A percentile compares a stretch with the other conserved stretches of the same genome.
Conservation (phyloP, 35 echinoderm and acorn worm genomes). For the Eucidaris tribuloides region DNA sequence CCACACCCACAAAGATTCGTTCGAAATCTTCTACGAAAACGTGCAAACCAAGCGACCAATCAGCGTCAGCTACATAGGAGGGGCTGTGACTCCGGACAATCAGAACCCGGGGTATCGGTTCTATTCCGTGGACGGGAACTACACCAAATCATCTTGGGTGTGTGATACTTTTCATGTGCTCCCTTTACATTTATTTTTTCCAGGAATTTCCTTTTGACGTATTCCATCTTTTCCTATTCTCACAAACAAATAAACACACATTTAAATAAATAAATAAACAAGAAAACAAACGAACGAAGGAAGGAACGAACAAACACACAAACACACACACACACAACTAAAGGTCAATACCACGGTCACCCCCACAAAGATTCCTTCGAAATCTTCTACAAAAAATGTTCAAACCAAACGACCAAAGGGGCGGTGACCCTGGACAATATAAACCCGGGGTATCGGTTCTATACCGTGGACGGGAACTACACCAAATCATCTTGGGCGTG, state of each 20-base stretch:
- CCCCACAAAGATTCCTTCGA: constrained; percentile 61
- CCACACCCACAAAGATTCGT: constrained; percentile 63
- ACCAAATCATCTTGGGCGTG: constrained; percentile 47
- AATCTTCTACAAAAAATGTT: constrained; percentile 49
- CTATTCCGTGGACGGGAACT: constrained; percentile 61
- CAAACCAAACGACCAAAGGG: constrained; percentile 47
- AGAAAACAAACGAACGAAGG: too few relatives aligned
- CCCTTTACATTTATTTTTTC: too few relatives aligned
- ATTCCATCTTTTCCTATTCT: too few relatives aligned
- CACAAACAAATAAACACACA: too few relatives aligned
- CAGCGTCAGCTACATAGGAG: constrained; percentile 51
- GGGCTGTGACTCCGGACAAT: constrained; percentile 57
- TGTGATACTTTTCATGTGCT: too few relatives aligned
- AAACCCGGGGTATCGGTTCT: constrained; percentile 64
- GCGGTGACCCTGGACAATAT: constrained; percentile 50
- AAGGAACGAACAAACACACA: too few relatives aligned
- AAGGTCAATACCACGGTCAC: constrained; percentile 76
- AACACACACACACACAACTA: too few relatives aligned
- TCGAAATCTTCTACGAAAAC: constrained; percentile 63
- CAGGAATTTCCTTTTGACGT: too few relatives aligned
- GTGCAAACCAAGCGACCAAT: constrained; percentile 37
- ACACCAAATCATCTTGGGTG: constrained; percentile 52
- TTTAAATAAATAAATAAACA: too few relatives aligned
- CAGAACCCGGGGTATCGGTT: constrained; percentile 61
- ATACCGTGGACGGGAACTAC: constrained; percentile 62